phyloP scores from a whole-genome alignment of 1,140 invertebrate species.

The Penaeus indicus region DNA sequence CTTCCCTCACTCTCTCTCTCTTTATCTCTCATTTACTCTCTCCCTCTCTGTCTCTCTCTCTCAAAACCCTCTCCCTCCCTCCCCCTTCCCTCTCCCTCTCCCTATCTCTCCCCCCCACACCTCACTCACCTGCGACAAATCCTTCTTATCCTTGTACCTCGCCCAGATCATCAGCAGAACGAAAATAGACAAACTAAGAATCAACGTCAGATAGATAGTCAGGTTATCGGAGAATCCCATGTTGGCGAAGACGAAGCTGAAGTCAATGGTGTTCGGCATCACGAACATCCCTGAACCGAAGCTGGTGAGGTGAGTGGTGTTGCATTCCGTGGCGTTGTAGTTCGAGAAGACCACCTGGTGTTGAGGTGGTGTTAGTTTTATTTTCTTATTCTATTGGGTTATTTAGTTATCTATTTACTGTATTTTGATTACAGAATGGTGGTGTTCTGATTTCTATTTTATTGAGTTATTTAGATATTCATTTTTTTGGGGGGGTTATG shows the following conservation, averaged over 20 bases:
- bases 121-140: slow-evolving; percentile 69
- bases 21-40: too few species aligned
- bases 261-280: slow-evolving; percentile 74
- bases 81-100: too few species aligned
- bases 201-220: slow-evolving; percentile 73
- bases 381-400: too few species aligned
- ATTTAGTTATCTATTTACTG: too few species aligned
- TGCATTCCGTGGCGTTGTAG: slow-evolving; percentile 70
- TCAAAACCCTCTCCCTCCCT: too few species aligned
- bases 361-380: not conserved
- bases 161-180: slow-evolving; percentile 72
- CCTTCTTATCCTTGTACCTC: slow-evolving; percentile 72
- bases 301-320: slow-evolving; percentile 73
- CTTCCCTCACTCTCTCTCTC: too few species aligned
- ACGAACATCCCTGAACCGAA: slow-evolving; percentile 74
- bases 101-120: too few species aligned
- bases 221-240: slow-evolving; percentile 73
- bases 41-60: too few species aligned
- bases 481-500: too few species aligned
- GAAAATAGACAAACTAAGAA: slow-evolving; percentile 72
- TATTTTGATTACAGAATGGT: too few species aligned
- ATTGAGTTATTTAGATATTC: too few species aligned
- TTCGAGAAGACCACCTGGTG: slow-evolving; percentile 67
- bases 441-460: too few species aligned
- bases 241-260: slow-evolving; percentile 73